These are phyloP conservation scores for Lepidurus couesii DNA, from an alignment of 1,140 invertebrate genomes.

Conservation along the genomic window DNA sequence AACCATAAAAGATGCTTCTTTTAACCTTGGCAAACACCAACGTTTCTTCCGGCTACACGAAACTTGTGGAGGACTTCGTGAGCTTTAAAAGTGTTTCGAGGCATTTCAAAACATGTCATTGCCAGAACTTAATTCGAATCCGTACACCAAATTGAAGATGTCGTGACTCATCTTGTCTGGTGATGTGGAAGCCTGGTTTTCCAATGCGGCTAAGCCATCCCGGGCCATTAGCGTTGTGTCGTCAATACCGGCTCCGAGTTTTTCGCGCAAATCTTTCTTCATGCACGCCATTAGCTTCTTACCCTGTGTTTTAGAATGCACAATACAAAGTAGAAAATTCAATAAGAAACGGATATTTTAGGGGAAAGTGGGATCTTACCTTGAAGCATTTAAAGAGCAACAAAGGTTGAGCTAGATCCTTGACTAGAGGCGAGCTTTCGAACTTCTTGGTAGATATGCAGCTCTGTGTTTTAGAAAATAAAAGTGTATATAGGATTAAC, in stretches of 20 bases:
- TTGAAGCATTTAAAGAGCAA: constrained; percentile 26
- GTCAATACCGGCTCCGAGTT: background rate
- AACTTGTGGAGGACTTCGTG: background rate
- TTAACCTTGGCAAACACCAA: background rate
- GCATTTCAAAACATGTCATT: constrained; percentile 17
- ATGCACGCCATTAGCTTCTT: constrained; percentile 27
- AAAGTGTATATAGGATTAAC: background rate
- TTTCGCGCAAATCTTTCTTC: constrained; percentile 30
- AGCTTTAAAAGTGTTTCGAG: background rate
- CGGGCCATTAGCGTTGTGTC: constrained; percentile 22
- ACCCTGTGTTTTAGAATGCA: background rate
- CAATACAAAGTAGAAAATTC: background rate
- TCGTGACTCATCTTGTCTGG: background rate
- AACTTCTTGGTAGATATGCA: constrained; percentile 25
- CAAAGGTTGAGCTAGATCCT: background rate
- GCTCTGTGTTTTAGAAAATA: background rate
- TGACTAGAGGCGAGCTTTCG: constrained; percentile 10
- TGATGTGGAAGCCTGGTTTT: constrained; percentile 4
- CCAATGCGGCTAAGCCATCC: background rate
- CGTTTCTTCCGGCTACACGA: background rate
- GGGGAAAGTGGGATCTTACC: background rate
- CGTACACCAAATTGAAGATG: constrained; percentile 29
- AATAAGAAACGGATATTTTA: background rate
- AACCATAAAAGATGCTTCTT: background rate
- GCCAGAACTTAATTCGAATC: constrained; percentile 24